These are phyloP conservation scores for Eulemur mongoz DNA, from an alignment of 2,797 vertebrate species.

Conservation along the genomic window DNA sequence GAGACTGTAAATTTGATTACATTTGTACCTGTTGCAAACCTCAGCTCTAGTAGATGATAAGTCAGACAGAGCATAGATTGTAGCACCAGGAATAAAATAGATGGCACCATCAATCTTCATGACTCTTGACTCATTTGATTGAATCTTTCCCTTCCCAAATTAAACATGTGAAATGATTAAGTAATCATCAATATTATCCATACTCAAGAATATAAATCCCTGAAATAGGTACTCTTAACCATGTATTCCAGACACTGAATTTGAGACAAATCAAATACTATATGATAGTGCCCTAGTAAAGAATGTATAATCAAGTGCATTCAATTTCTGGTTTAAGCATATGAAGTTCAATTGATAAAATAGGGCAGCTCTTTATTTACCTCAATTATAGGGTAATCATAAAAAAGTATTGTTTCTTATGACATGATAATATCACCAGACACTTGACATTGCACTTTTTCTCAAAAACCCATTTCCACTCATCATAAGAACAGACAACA, in stretches of 20 bases:
- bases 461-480: background rate
- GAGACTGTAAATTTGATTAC: conserved; percentile 69
- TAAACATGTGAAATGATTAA: conserved; percentile 82
- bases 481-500: background rate
- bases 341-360: conserved; percentile 30
- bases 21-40: conserved; percentile 61
- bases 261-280: conserved; percentile 30
- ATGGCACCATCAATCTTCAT: conserved; percentile 82
- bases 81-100: conserved; percentile 77
- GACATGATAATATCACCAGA: background rate
- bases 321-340: conserved; percentile 13
- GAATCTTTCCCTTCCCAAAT: conserved; percentile 80
- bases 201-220: conserved; percentile 80
- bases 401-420: conserved; percentile 39
- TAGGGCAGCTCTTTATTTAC: background rate
- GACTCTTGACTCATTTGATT: conserved; percentile 83
- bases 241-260: conserved; percentile 2
- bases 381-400: conserved; percentile 30
- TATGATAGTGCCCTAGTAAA: background rate
- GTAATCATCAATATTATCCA: conserved; percentile 81
- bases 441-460: background rate
- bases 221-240: conserved; percentile 56
- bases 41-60: conserved; percentile 59
- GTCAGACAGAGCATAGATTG: conserved; percentile 72
- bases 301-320: conserved; percentile 28